Base-by-base conservation (phyloP, 1,140 invertebrate species). In the Anastrepha ludens region DNA sequence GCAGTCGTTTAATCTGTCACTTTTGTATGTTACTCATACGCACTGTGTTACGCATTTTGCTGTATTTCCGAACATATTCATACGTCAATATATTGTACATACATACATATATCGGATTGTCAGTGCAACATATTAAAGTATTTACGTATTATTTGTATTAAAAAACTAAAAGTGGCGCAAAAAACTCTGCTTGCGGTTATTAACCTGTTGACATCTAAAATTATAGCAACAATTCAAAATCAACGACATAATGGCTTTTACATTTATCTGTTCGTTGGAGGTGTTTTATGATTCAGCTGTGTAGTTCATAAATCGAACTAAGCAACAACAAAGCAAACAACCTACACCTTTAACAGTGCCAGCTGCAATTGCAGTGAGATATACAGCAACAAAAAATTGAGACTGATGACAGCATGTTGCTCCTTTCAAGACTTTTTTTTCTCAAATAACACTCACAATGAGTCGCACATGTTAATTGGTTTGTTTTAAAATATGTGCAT, bases 201-300 rank as follows among this genome's bases (percentile, higher is more conserved):
- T 47, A 74, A 74, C 39, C 41, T 74, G 70, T 44, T 74, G 70
- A 50, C 70, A 74, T 2, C 65, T n/a, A 17, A 74, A 11, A 74
- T 74, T 74, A 74, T 44, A 74, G 44, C 70, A 74, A 74, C 41
- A 74, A 74, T 4, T 70, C 67, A 15, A 44, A 70, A 41, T 47
- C 70, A n/a, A 74, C 20, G n/a, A 20, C 8, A 41, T 67, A 39
- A 55, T 55, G 50, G 50, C 11, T 55, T 67, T 39, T 2, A 11
- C 29, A 29, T 39, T 41, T 29, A 39, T 4, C 29, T 67, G 39
- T 67, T 67, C 39, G 9, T 15, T 65, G 64, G 6, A 9, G 29
- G 20, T 29, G 64, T 9, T 39, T 65, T 29, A 65, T 65, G 29
- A 29, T 11, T 65, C 0, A 0, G 29, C 29, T 9, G 9, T 65